phyloP scores from a whole-genome alignment of 2,797 vertebrate genomes.

The Poecilia picta region DNA sequence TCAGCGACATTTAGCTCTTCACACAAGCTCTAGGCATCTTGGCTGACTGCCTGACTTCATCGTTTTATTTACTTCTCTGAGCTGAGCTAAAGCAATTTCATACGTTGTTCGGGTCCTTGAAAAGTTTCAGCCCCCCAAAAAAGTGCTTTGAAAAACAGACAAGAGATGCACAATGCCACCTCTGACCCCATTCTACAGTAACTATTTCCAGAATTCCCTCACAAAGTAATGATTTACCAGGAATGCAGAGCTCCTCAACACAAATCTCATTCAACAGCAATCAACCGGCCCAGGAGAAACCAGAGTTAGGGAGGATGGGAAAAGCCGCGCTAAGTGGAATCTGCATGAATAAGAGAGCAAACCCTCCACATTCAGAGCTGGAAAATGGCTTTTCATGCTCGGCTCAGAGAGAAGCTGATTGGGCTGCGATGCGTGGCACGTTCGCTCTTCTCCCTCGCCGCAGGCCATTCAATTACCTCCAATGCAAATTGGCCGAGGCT shows the following conservation, averaged over 20 bases:
- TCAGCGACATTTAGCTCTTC: neutral
- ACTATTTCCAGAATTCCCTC: neutral
- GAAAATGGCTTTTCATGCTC: constrained; percentile 67
- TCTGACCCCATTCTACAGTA: neutral
- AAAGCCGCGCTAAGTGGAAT: constrained; percentile 58
- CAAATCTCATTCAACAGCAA: constrained; percentile 50
- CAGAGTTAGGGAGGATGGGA: constrained; percentile 54
- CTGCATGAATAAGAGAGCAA: constrained; percentile 57
- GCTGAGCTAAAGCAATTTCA: neutral
- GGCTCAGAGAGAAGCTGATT: constrained; percentile 64
- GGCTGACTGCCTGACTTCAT: neutral
- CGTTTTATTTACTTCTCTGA: neutral
- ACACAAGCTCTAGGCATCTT: neutral
- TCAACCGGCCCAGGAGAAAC: constrained; percentile 30
- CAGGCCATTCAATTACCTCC: constrained; percentile 79
- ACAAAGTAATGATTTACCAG: constrained; percentile 3
- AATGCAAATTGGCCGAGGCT: constrained; percentile 76
- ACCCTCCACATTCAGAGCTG: constrained; percentile 59
- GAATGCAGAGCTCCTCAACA: constrained; percentile 25
- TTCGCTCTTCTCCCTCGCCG: constrained; percentile 53
- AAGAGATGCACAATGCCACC: neutral
- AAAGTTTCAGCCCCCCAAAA: neutral
- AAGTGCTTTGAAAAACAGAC: neutral
- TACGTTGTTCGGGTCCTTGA: neutral
- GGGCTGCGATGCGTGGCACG: constrained; percentile 59